Evolutionary conservation across 2,113 vertebrate species (phyloP), one percentile per base, ranked within the genome.

Genomic region (Zosterops borbonicus): DNA sequence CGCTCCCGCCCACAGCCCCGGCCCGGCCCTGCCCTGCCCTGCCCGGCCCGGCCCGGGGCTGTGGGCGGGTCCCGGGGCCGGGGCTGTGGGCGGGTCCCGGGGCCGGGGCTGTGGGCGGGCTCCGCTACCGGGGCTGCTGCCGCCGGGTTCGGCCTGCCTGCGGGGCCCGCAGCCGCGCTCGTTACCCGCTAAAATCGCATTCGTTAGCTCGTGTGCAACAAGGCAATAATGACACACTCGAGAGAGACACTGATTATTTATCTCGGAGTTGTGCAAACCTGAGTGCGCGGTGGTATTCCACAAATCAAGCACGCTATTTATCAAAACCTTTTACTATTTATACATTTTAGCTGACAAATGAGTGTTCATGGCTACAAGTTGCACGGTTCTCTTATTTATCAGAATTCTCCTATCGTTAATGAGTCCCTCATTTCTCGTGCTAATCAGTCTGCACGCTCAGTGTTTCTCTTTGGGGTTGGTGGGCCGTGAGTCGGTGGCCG

Each of bases 91-190:
- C 37, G 37, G 37, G 35, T 35, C 35, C 35, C 35, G 35, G 35
- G 35, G 35, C 35, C 35, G 35, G 35, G 35, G 35, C 35, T 35
- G 35, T 35, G 35, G 35, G 35, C 35, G 20, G 56, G 44, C 46
- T 9, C 46, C 5, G 35, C 35, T 44, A 3, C 19, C 5, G 41
- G 15, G 5, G 28, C 37, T 6, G 56, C 11, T 3, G 4, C 15
- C 4, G 28, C 53, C 3, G 49, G 15, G 5, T 13, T 9, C 11
- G 27, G 31, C 27, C 6, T 4, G 33, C 31, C 0, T 0, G 18
- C 9, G 14, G 21, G 9, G 42, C 14, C 33, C 9, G 28, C 49
- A 16, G 41, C 41, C 10, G 29, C 6, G 6, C 9, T 5, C 11
- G 3, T 21, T 35, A 5, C 3, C 11, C 35, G 0, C 44, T 14